Conservation (phyloP, 1,140 invertebrate species). For the Drosophila grimshawi region DNA sequence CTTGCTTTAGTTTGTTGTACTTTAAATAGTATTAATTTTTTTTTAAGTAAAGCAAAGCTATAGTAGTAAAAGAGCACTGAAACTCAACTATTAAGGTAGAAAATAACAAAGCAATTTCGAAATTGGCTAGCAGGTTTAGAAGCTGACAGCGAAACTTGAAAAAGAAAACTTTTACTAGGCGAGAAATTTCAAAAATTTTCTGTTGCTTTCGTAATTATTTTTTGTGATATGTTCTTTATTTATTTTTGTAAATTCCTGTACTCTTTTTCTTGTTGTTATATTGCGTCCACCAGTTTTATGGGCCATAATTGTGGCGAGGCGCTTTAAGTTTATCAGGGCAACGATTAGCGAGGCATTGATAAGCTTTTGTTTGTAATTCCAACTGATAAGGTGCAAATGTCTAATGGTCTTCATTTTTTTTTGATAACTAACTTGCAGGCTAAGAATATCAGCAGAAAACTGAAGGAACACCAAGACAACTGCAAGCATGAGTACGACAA, state of each 20-base stretch:
- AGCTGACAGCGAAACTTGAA: neutral
- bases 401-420: constrained; percentile 8
- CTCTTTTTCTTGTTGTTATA: neutral
- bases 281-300: neutral
- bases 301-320: neutral
- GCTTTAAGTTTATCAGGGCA: constrained; percentile 5
- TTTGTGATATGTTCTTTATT: neutral
- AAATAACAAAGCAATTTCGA: neutral
- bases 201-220: no score
- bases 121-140: neutral
- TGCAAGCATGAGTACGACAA: constrained; percentile 61
- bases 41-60: no score
- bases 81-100: no score
- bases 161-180: neutral
- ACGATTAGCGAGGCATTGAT: constrained; percentile 15
- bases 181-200: constrained; percentile 9
- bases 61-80: no score
- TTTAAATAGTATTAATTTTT: no score
- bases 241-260: neutral
- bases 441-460: constrained; percentile 18
- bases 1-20: no score
- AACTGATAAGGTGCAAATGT: constrained; percentile 37
- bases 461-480: constrained; percentile 24
- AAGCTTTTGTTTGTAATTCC: constrained; percentile 14
- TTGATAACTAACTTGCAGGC: constrained; percentile 34